Percentiles rank a stretch among this genome's conserved stretches.
Evolutionary conservation across 2,113 vertebrate genomes (phyloP).

Genomic region (Ameiurus melas): DNA sequence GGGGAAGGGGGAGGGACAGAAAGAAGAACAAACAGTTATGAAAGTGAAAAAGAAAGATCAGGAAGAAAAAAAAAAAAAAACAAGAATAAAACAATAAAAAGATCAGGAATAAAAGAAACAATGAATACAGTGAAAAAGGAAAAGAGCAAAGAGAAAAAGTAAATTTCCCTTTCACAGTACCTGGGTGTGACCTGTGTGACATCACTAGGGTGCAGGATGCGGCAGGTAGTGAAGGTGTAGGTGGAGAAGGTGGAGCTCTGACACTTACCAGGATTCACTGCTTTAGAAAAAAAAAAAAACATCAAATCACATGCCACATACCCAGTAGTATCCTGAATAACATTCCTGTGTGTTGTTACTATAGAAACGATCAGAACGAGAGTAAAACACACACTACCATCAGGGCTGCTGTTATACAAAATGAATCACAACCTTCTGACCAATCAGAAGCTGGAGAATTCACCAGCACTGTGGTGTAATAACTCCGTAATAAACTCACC

Average conservation of each 20-base stretch:
- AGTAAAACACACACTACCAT: background rate
- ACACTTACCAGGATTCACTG: conserved; percentile 90
- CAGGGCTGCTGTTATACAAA: background rate
- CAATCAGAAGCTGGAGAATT: background rate
- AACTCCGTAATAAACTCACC: conserved; percentile 57
- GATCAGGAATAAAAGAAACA: background rate
- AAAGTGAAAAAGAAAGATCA: background rate
- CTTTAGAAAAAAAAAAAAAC: conserved; percentile 62
- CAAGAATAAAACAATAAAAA: background rate
- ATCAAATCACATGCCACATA: conserved; percentile 27
- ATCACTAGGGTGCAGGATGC: conserved; percentile 93
- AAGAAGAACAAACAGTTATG: background rate
- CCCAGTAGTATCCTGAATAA: background rate
- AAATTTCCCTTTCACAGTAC: conserved; percentile 62
- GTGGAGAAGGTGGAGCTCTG: conserved; percentile 92
- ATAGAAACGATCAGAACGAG: background rate
- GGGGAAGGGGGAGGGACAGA: background rate
- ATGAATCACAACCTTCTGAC: background rate
- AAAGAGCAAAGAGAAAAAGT: too few relatives aligned
- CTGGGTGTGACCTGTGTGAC: conserved; percentile 91
- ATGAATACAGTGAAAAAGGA: background rate
- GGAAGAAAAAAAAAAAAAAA: background rate
- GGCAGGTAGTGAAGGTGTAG: conserved; percentile 95
- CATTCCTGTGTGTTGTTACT: background rate
- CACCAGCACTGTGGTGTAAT: background rate